These are phyloP conservation scores for Idaea aversata DNA, from an alignment of 2,888 invertebrate genomes.

Conservation along the genomic window DNA sequence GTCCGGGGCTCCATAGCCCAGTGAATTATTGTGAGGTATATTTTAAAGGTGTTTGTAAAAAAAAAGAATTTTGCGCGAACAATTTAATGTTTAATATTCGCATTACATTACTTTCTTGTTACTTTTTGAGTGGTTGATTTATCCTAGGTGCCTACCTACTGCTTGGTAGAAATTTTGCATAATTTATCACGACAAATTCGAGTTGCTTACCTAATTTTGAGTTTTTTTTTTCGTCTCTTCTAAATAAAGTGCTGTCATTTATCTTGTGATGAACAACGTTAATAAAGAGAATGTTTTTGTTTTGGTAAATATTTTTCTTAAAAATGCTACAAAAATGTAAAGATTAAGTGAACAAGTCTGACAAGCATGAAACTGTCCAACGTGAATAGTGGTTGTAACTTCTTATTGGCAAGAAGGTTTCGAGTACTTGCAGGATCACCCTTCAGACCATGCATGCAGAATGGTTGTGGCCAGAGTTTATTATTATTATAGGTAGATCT, in stretches of 20 bases:
- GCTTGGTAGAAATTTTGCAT: neutral
- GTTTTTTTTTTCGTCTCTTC: neutral
- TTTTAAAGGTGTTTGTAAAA: too few relatives aligned
- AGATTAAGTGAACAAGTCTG: neutral
- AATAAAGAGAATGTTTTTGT: neutral
- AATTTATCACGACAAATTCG: neutral
- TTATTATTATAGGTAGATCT: too few relatives aligned
- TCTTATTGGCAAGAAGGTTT: too few relatives aligned
- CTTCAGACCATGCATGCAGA: too few relatives aligned
- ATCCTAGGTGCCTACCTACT: neutral
- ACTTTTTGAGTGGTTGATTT: neutral
- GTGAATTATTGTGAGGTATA: too few relatives aligned
- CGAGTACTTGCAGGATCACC: too few relatives aligned
- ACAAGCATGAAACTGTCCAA: neutral
- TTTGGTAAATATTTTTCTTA: neutral
- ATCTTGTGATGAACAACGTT: constrained; percentile 1
- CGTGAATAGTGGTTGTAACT: too few relatives aligned
- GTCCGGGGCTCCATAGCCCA: too few relatives aligned
- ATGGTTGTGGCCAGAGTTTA: too few relatives aligned
- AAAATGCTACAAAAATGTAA: neutral
- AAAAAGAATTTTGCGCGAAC: too few relatives aligned
- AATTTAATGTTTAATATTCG: too few relatives aligned
- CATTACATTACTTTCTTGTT: neutral
- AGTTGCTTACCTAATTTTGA: neutral
- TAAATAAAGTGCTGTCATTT: neutral